Base-by-base conservation (phyloP, 2,113 vertebrate genomes). In the Platanista minor region DNA sequence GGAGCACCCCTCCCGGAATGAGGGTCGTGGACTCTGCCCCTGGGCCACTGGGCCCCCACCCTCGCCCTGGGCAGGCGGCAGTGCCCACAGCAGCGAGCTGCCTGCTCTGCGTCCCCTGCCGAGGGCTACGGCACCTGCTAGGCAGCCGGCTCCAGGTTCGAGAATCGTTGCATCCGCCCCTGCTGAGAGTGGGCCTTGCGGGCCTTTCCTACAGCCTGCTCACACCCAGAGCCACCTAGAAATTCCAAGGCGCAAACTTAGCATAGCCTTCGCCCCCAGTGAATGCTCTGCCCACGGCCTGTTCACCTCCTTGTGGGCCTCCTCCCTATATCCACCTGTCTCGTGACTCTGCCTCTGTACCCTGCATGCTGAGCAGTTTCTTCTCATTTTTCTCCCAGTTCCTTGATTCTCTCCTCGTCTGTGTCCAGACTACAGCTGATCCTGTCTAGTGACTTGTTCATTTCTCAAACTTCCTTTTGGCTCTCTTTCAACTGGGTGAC, bases 361-460 rank as follows among this genome's bases (percentile, higher is more conserved):
- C 12, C 29, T 25, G 10, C 39, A 0, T 0, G 0, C 59, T 1
- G 4, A 43, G 17, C 27, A 2, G 12, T 8, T 1, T 2, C 18
- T 54, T 33, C 46, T 36, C 33, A 8, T 33, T 21, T 36, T 10
- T 62, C 52, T 46, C 2, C 23, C 6, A 1, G 13, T 23, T 83
- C 77, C 5, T 5, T 0, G 6, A 3, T 27, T 29, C 39, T 27
- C 39, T 61, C 33, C 23, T 39, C 36, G 0, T 20, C 71, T 36
- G 13, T 6, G 66, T 67, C 59, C 13, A 14, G 33, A 13, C 75
- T 49, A 5, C n/a, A 8, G 27, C 46, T n/a, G 2, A 7, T 8
- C 14, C 5, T 14, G 43, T 12, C 52, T 10, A 36, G 18, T 8
- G 9, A 11, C 18, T 39, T 14, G 41, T 29, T 66, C 25, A 17